Evolutionary conservation across 2,113 vertebrate genomes (phyloP).

Genomic region (Mionectes macconnelli): DNA sequence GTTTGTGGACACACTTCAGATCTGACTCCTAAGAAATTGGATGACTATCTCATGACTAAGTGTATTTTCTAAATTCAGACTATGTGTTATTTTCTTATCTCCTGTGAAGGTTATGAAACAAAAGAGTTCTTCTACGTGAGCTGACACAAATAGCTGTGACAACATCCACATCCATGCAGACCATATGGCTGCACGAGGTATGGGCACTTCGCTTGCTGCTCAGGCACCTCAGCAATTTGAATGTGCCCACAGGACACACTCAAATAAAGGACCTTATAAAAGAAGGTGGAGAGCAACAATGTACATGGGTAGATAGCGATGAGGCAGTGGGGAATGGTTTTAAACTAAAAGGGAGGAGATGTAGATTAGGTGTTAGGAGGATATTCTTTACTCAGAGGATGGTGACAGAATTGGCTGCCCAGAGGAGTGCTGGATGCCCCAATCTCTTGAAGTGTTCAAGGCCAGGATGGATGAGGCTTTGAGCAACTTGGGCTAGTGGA

Average conservation of each 20-base stretch:
- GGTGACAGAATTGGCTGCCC: not conserved
- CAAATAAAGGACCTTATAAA: not conserved
- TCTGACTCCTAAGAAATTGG: not conserved
- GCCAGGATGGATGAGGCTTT: not conserved
- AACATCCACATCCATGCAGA: not conserved
- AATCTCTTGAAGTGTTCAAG: not conserved
- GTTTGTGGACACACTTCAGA: not conserved
- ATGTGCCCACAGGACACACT: rapidly evolving
- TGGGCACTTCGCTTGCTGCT: not conserved
- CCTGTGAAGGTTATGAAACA: not conserved
- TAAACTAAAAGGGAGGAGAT: not conserved
- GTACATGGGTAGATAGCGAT: not conserved
- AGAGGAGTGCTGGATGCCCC: not conserved
- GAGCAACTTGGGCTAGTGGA: not conserved
- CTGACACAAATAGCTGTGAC: not conserved
- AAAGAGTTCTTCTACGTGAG: not conserved
- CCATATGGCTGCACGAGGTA: not conserved
- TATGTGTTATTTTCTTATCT: not conserved
- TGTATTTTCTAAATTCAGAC: not conserved
- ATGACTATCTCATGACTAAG: not conserved
- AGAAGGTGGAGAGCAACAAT: not conserved
- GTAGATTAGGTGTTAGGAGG: not conserved
- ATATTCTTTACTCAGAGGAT: not conserved
- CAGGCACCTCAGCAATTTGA: not conserved
- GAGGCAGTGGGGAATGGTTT: not conserved